phyloP scores from a whole-genome alignment of 2,797 vertebrate species.

The Capromys pilorides region DNA sequence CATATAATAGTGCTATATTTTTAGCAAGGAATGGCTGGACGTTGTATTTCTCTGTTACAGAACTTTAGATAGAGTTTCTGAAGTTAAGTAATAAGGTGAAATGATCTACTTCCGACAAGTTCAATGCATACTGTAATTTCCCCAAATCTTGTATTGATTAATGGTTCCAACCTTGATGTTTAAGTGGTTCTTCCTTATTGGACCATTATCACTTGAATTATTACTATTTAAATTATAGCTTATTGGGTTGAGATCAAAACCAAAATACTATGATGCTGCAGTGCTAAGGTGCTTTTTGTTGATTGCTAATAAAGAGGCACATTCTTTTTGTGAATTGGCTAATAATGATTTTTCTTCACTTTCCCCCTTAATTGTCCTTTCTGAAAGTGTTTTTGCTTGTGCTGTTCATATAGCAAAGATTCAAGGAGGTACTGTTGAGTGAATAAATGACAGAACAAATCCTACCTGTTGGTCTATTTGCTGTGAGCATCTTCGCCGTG shows the following conservation, averaged over 20 bases:
- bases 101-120: background rate
- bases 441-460: background rate
- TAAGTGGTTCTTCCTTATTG: background rate
- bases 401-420: background rate
- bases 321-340: background rate
- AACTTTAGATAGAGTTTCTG: conserved; percentile 55
- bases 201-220: background rate
- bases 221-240: conserved; percentile 9
- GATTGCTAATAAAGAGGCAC: background rate
- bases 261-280: background rate
- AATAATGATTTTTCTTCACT: conserved; percentile 16
- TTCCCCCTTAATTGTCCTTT: background rate
- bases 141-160: background rate
- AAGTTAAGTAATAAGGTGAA: background rate
- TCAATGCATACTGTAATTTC: background rate
- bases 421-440: background rate
- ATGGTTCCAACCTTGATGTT: background rate
- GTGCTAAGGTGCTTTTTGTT: background rate
- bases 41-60: background rate
- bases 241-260: background rate
- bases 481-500: background rate
- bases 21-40: background rate
- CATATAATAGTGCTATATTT: conserved; percentile 1
- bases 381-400: background rate
- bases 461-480: background rate